A percentile compares a stretch with the other conserved stretches of the same genome.
Evolutionary conservation across 2,113 vertebrate genomes (phyloP).

Genomic region (Tursiops truncatus): DNA sequence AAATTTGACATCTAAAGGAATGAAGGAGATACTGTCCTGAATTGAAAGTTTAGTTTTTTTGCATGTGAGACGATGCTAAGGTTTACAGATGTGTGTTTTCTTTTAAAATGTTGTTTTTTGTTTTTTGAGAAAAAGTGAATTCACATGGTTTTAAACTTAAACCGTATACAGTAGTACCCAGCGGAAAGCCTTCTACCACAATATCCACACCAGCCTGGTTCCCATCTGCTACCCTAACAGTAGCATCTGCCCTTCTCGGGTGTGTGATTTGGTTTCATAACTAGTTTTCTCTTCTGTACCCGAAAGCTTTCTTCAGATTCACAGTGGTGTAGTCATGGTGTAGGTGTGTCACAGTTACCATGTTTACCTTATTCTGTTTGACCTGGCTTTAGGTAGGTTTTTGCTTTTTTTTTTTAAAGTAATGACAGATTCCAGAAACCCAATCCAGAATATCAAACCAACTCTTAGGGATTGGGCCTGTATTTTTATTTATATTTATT

Average conservation of each 20-base stretch:
- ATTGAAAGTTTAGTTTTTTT: background rate
- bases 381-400: background rate
- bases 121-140: background rate
- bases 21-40: background rate
- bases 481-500: too few relatives aligned
- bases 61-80: background rate
- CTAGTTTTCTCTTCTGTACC: background rate
- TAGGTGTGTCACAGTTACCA: background rate
- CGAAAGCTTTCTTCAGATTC: background rate
- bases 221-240: background rate
- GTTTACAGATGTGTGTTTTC: background rate
- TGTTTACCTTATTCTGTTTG: background rate
- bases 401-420: background rate
- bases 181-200: background rate
- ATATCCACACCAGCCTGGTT: background rate
- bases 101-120: background rate
- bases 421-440: too few relatives aligned
- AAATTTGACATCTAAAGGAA: background rate
- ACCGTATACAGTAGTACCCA: too few relatives aligned
- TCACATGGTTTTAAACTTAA: background rate
- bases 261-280: slow-evolving; percentile 30
- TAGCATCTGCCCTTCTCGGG: background rate
- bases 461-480: too few relatives aligned
- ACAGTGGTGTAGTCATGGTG: slow-evolving; percentile 45
- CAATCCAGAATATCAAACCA: too few relatives aligned